Conservation (phyloP, 2,797 vertebrate species). For the Paratrypauchen microcephalus region DNA sequence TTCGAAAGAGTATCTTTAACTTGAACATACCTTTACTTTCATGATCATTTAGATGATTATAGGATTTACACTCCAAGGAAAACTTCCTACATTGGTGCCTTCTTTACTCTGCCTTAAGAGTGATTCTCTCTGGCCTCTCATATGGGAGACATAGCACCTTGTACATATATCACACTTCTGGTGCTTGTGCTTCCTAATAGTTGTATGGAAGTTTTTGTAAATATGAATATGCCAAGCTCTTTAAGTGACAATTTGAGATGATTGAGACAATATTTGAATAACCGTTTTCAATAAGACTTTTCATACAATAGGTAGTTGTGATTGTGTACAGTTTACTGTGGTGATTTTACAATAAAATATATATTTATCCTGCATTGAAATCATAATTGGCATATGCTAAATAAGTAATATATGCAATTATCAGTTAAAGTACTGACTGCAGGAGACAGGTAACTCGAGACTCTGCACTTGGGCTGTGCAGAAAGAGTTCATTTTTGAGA, state of each 20-base stretch:
- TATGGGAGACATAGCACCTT: neutral
- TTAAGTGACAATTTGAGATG: neutral
- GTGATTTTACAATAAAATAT: conserved; percentile 1
- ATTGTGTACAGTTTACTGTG: conserved; percentile 8
- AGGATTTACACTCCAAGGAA: conserved; percentile 4
- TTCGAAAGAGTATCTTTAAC: neutral
- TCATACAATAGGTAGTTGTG: neutral
- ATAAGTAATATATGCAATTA: conserved; percentile 3
- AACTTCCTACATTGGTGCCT: conserved; percentile 38
- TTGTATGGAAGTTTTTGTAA: neutral
- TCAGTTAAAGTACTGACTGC: neutral
- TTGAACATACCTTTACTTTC: neutral
- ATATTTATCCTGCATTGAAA: conserved; percentile 3
- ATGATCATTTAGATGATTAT: neutral
- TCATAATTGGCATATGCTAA: neutral
- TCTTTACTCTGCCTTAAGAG: conserved; percentile 44
- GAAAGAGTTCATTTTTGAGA: neutral
- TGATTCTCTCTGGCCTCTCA: conserved; percentile 7
- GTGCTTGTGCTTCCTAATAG: neutral
- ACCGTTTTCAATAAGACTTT: neutral
- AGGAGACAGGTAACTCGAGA: neutral
- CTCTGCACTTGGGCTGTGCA: neutral
- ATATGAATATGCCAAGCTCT: conserved; percentile 7
- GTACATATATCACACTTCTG: conserved; percentile 11
- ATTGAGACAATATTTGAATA: neutral